A percentile compares a stretch with the other conserved stretches of the same genome.
phyloP scores from a whole-genome alignment of 1,140 invertebrate species.

The Lerema accius region DNA sequence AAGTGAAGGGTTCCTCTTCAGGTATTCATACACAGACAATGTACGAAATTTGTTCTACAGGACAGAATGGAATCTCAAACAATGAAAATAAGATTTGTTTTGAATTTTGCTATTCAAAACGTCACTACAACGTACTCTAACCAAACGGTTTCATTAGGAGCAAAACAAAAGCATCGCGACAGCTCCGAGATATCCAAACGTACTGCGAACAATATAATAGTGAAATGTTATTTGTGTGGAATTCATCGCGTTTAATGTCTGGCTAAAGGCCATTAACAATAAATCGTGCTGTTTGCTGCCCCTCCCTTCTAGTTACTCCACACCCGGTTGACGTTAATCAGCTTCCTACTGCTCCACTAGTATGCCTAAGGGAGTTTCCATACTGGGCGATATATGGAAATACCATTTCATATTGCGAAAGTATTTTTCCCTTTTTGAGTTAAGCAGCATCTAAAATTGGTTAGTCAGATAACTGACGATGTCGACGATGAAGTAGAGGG shows the following conservation, averaged over 20 bases:
- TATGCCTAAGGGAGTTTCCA: conserved; percentile 3
- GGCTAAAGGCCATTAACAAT: conserved; percentile 69
- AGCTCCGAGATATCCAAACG: conserved; percentile 17
- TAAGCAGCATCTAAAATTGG: too few relatives aligned
- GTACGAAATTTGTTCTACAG: too few relatives aligned
- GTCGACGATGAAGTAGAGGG: too few relatives aligned
- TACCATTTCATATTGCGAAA: too few relatives aligned
- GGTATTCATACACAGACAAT: too few relatives aligned
- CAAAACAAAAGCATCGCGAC: conserved; percentile 22
- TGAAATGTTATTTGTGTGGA: conserved; percentile 55
- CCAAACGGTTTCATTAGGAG: conserved; percentile 7
- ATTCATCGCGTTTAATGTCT: conserved; percentile 69
- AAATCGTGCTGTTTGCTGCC: conserved; percentile 71
- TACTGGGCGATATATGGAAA: conserved; percentile 12
- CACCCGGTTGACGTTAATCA: conserved; percentile 73
- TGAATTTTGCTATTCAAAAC: too few relatives aligned
- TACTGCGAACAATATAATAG: conserved; percentile 39
- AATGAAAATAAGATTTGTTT: too few relatives aligned
- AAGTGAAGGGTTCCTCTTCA: too few relatives aligned
- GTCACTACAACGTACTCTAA: not conserved
- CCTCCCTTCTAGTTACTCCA: conserved; percentile 57
- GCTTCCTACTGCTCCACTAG: conserved; percentile 51
- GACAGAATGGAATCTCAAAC: too few relatives aligned
- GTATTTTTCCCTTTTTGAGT: too few relatives aligned
- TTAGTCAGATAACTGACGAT: too few relatives aligned